phyloP scores from a whole-genome alignment of 2,113 vertebrate species.

The Psephotus haematonotus region DNA sequence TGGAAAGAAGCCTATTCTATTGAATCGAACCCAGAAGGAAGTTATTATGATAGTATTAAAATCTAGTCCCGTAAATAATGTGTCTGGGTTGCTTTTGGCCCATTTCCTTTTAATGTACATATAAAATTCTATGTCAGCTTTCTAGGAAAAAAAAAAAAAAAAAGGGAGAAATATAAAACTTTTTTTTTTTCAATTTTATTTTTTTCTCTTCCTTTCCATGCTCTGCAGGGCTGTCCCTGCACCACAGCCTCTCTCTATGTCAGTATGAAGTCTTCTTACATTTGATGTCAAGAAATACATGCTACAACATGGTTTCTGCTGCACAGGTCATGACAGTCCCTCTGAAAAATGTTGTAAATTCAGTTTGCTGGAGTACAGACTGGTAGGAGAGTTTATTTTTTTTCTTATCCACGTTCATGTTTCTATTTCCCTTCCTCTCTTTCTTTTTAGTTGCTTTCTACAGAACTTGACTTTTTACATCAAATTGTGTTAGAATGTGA shows the following conservation, averaged over 20 bases:
- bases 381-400: background rate
- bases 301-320: background rate
- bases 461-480: background rate
- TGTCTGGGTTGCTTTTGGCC: background rate
- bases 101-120: background rate
- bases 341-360: background rate
- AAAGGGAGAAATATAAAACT: background rate
- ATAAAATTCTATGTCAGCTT: background rate
- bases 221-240: rapidly evolving
- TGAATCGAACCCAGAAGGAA: background rate
- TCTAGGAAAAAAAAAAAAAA: background rate
- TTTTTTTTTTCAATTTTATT: background rate
- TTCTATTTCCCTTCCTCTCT: background rate
- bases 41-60: background rate
- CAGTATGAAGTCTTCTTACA: background rate
- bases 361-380: background rate
- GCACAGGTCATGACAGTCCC: background rate
- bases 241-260: rapidly evolving
- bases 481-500: background rate
- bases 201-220: background rate
- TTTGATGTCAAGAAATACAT: rapidly evolving
- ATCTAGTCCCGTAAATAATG: background rate
- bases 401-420: background rate
- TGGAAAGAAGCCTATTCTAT: background rate
- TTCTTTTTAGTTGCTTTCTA: background rate